These are phyloP conservation scores for Netelia virgata DNA, from an alignment of 2,888 invertebrate species.

Conservation along the genomic window DNA sequence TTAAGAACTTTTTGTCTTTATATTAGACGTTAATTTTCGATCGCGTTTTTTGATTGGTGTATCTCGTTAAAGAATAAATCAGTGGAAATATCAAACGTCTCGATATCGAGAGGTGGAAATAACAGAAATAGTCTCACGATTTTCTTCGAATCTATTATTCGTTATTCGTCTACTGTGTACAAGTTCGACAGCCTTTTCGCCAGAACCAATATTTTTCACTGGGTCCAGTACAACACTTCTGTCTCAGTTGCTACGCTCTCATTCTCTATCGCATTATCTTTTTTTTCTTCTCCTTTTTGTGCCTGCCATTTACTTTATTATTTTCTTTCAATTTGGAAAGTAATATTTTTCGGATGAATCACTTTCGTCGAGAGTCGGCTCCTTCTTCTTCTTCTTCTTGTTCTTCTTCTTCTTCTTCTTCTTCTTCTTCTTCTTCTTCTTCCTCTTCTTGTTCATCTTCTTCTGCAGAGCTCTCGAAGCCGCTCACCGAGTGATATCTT, in stretches of 20 bases:
- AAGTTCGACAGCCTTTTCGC: not conserved
- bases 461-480: conserved; percentile 36
- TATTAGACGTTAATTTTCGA: too few species aligned
- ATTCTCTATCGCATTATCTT: conserved; percentile 31
- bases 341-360: conserved; percentile 65
- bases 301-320: conserved; percentile 45
- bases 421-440: conserved; percentile 38
- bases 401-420: conserved; percentile 19
- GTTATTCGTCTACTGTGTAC: not conserved
- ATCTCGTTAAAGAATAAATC: too few species aligned
- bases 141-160: not conserved
- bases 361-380: conserved; percentile 40
- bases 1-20: too few species aligned
- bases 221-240: not conserved
- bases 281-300: not conserved
- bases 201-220: not conserved
- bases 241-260: conserved; percentile 52
- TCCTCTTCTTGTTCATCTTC: conserved; percentile 24
- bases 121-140: not conserved
- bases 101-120: not conserved
- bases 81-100: not conserved
- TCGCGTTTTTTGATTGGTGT: too few species aligned
- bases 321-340: conserved; percentile 59
- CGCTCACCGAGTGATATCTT: conserved; percentile 69
- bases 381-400: conserved; percentile 26